Evolutionary conservation across 2,113 vertebrate species (phyloP).

Genomic region (Telmatochromis sp.): DNA sequence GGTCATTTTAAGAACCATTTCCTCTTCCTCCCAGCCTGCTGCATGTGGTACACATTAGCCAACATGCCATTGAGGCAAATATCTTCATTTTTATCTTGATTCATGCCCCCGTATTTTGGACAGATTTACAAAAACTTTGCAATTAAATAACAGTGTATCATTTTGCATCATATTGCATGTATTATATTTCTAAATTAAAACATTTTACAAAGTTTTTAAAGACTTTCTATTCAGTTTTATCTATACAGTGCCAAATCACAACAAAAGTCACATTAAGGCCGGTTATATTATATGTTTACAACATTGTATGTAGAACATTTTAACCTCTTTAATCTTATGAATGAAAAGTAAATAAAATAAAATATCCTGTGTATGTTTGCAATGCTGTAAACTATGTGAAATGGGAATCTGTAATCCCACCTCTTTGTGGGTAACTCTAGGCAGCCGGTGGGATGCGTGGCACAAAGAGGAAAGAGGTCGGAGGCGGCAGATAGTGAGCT

Average conservation of each 20-base stretch:
- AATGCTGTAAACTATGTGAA: background rate
- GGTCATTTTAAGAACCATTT: slow-evolving; percentile 63
- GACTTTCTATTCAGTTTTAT: background rate
- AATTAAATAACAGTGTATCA: background rate
- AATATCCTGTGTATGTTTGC: background rate
- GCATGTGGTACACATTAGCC: slow-evolving; percentile 68
- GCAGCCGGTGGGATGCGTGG: background rate
- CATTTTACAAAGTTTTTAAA: background rate
- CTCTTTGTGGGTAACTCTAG: background rate
- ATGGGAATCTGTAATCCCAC: background rate
- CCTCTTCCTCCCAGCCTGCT: slow-evolving; percentile 54
- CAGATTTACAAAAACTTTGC: background rate
- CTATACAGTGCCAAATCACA: background rate
- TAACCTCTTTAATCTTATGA: background rate
- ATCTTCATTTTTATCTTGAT: slow-evolving; percentile 46
- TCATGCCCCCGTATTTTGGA: background rate
- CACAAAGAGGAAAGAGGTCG: background rate
- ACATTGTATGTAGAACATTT: background rate
- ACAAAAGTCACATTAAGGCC: background rate
- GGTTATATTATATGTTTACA: background rate
- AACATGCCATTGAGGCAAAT: slow-evolving; percentile 56
- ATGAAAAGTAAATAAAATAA: background rate
- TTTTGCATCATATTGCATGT: background rate
- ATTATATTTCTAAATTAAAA: background rate
- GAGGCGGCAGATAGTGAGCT: background rate